Evolutionary conservation across 2,888 invertebrate genomes (phyloP).

Genomic region (Callosobruchus maculatus): DNA sequence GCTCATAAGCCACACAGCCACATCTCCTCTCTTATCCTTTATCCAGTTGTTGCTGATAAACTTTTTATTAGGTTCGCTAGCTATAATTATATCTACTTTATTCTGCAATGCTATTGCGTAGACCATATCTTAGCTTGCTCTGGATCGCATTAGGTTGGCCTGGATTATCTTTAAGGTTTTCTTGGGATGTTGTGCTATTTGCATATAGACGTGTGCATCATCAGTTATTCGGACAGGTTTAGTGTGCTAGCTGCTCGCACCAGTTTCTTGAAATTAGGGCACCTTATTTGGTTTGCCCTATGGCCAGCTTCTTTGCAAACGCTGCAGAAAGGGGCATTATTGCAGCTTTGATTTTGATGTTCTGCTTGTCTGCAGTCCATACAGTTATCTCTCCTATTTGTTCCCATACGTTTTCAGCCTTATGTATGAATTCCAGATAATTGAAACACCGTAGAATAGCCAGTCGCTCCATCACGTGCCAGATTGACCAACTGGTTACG

Average conservation of each 20-base stretch:
- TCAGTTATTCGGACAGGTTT: neutral
- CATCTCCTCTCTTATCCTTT: neutral
- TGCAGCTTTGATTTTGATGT: slow-evolving; percentile 9
- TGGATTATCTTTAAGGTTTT: neutral
- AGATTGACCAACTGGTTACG: slow-evolving; percentile 8
- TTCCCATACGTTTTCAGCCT: slow-evolving; percentile 5
- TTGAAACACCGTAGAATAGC: slow-evolving; percentile 4
- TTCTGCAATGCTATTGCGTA: neutral
- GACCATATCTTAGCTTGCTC: neutral
- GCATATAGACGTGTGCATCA: neutral
- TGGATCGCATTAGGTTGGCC: neutral
- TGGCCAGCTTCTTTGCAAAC: slow-evolving; percentile 8
- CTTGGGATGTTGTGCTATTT: too few species aligned
- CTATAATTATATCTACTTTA: neutral
- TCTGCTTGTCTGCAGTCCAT: slow-evolving; percentile 11
- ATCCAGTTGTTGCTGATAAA: neutral
- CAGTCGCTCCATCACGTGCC: slow-evolving; percentile 7
- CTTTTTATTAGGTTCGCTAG: neutral
- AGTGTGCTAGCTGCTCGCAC: neutral
- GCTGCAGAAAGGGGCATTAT: neutral
- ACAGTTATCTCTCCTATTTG: slow-evolving; percentile 5
- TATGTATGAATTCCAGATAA: slow-evolving; percentile 11
- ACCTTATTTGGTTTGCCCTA: slow-evolving; percentile 4
- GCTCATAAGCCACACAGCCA: too few species aligned
- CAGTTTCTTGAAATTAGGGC: slow-evolving; percentile 6